Conservation (phyloP, 2,113 vertebrate genomes). For the Oncorhynchus gorbuscha region DNA sequence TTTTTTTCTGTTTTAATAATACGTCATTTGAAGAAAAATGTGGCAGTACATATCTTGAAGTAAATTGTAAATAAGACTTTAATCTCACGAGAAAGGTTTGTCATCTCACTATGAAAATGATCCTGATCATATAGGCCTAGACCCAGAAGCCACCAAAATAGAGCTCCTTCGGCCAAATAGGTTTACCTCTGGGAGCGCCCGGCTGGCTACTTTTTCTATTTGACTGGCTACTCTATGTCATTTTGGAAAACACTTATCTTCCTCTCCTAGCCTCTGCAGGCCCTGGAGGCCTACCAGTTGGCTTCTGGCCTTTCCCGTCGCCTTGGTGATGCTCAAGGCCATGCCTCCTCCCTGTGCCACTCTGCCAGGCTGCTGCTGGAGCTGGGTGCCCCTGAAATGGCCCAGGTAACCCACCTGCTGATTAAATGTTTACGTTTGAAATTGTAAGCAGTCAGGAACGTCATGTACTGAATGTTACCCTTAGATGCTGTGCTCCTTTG, state of each 20-base stretch:
- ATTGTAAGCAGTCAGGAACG: too few relatives aligned
- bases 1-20: neutral
- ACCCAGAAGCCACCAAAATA: neutral
- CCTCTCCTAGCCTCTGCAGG: slow-evolving; percentile 78
- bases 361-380: slow-evolving; percentile 78
- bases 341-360: slow-evolving; percentile 72
- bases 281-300: slow-evolving; percentile 79
- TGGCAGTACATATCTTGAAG: too few relatives aligned
- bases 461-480: neutral
- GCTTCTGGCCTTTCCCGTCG: slow-evolving; percentile 56
- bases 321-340: slow-evolving; percentile 66
- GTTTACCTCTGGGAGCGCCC: too few relatives aligned
- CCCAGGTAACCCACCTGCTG: slow-evolving; percentile 69
- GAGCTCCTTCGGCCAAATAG: too few relatives aligned
- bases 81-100: too few relatives aligned
- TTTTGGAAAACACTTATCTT: neutral
- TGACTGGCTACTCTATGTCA: too few relatives aligned
- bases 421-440: neutral
- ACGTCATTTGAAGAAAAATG: too few relatives aligned
- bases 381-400: slow-evolving; percentile 76
- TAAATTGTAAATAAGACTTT: too few relatives aligned
- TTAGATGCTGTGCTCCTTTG: neutral
- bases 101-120: too few relatives aligned
- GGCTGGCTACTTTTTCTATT: too few relatives aligned
- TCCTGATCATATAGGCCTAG: neutral